Percentiles rank a stretch among this genome's conserved stretches.
Evolutionary conservation across 92 coral and sea anemone genomes (phyloP).

Genomic region (Diadumene lineata): DNA sequence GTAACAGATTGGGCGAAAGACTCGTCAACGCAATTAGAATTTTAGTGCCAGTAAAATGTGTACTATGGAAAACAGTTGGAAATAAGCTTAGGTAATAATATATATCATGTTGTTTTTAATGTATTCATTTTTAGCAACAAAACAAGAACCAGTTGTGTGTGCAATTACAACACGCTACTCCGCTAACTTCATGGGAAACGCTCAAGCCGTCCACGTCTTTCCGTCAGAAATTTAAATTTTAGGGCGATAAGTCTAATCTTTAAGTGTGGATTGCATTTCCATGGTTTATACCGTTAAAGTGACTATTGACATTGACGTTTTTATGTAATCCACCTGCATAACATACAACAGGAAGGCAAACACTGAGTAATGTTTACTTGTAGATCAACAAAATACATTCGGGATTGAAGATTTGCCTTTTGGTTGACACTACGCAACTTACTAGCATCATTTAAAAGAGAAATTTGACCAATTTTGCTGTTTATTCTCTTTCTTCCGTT

Average conservation of each 20-base stretch:
- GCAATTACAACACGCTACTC: neutral
- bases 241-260: neutral
- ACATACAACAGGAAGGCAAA: neutral
- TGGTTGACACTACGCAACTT: no score
- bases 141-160: neutral
- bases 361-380: neutral
- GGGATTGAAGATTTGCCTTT: no score
- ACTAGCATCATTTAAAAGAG: no score
- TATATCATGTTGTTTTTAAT: neutral
- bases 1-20: no score
- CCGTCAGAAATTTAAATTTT: neutral
- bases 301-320: neutral
- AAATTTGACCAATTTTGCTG: no score
- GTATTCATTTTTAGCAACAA: neutral
- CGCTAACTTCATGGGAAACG: no score
- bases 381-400: no score
- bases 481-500: no score
- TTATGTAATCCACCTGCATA: neutral
- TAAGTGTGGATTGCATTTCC: neutral
- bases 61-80: neutral
- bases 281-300: neutral
- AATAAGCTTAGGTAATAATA: neutral
- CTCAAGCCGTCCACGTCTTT: neutral
- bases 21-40: no score
- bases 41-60: slow-evolving; percentile 12